Evolutionary conservation across 35 echinoderm and acorn worm species (phyloP).

Genomic region (Anneissia japonica): DNA sequence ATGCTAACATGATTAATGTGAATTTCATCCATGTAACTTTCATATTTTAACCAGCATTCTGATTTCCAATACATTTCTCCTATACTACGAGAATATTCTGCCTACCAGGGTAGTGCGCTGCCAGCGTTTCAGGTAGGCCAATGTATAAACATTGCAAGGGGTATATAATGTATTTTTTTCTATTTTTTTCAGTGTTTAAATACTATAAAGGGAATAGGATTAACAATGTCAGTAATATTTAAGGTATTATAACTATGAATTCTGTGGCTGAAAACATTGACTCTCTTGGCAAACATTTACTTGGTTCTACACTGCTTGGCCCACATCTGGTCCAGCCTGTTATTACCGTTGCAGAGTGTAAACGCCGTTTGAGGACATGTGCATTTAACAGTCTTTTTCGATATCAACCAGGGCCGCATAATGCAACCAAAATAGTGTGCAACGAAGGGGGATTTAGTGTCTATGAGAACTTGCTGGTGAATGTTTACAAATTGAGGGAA

Average conservation of each 20-base stretch:
- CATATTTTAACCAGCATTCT: too few species aligned
- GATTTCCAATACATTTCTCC: too few species aligned
- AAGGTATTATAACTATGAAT: neutral
- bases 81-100: too few species aligned
- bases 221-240: too few species aligned
- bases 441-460: neutral
- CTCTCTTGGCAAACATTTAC: neutral
- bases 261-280: neutral
- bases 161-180: too few species aligned
- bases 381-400: neutral
- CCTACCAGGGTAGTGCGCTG: too few species aligned
- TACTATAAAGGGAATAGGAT: too few species aligned
- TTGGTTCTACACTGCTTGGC: neutral
- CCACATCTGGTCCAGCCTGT: neutral
- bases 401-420: neutral
- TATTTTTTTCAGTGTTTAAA: too few species aligned
- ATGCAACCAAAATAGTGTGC: neutral
- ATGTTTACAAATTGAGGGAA: neutral
- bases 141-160: too few species aligned
- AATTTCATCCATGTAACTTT: too few species aligned
- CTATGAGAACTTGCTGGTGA: neutral
- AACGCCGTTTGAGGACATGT: neutral
- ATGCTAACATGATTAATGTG: too few species aligned
- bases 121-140: too few species aligned
- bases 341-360: neutral